Conservation (phyloP, 2,113 vertebrate genomes). For the Anseranas semipalmata region DNA sequence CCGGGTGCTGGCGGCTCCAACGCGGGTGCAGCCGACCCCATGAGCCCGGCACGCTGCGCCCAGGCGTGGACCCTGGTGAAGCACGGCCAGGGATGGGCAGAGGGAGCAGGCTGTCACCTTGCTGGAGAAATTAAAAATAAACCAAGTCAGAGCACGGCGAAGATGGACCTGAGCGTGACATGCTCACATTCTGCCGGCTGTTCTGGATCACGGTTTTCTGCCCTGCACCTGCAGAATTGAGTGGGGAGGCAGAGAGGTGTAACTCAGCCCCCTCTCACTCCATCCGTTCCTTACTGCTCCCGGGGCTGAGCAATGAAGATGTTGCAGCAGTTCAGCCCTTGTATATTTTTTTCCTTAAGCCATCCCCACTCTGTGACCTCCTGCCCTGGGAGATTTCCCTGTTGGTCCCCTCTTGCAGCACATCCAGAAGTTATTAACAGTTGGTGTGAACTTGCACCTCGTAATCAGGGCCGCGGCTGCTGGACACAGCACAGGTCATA, state of each 20-base stretch:
- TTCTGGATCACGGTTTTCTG: not conserved
- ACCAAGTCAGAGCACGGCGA: not conserved
- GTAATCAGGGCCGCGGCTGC: not conserved
- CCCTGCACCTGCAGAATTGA: not conserved
- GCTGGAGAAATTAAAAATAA: not conserved
- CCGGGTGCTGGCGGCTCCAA: not conserved
- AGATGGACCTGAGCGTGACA: rapidly evolving
- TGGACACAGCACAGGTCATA: rapidly evolving
- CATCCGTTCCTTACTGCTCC: not conserved
- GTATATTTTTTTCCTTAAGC: not conserved
- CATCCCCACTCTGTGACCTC: not conserved
- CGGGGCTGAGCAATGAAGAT: not conserved
- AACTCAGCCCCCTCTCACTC: not conserved
- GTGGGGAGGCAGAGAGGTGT: not conserved
- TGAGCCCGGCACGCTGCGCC: not conserved
- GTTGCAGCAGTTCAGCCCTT: not conserved
- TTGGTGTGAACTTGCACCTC: not conserved
- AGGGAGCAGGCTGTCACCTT: not conserved
- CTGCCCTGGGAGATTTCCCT: not conserved
- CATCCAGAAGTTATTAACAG: rapidly evolving
- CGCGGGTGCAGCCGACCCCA: too few relatives aligned
- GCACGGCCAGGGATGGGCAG: not conserved
- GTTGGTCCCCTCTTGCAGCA: not conserved
- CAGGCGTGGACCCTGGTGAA: not conserved
- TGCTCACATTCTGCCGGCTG: rapidly evolving